Evolutionary conservation across 2,888 invertebrate genomes (phyloP), one percentile per base, ranked within the genome.

Genomic region (Brassicogethes aeneus): DNA sequence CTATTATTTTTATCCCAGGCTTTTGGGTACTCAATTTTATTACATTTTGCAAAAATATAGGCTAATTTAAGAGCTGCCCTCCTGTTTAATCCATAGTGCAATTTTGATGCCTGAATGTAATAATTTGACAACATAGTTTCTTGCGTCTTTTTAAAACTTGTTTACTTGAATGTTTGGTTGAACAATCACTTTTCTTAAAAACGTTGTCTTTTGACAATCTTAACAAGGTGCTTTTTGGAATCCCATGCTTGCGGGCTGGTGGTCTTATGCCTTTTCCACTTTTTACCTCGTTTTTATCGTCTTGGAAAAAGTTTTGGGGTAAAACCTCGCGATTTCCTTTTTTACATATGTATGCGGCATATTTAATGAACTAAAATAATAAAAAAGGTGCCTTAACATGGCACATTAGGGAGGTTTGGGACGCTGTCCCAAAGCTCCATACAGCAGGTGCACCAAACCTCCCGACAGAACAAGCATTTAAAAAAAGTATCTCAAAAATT

Each of bases 111-210:
- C 12, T 16, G 16, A 17, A 31, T 33, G 14, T n/a, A 39, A 15
- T 39, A 31, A 15, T 39, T 15, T 3, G 39, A 32, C 17, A 39
- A 39, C 39, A 39, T 33, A 12, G 8, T 10, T 13, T 32, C 39
- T 33, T 32, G 17, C 8, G 31, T 17, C 16, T 39, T 39, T 16
- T 29, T 16, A 39, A 33, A 33, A 39, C 33, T 39, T 39, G 33
- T 2, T 39, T 39, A 14, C 39, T 39, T n/a, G 31, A 39, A 39
- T 39, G 33, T 29, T 39, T 39, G 15, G 33, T 39, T n/a, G 39
- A 39, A 29, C 33, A 33, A 39, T 39, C 31, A 10, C 17, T 33
- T 39, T 17, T 39, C 17, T 23, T 23, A 23, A 23, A 23, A 10
- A 10, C 10, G 10, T 23, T 23, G 23, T 23, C 10, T 10, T 23